Base-by-base conservation (phyloP, 2,797 vertebrate species). In the Hippoglossus hippoglossus region DNA sequence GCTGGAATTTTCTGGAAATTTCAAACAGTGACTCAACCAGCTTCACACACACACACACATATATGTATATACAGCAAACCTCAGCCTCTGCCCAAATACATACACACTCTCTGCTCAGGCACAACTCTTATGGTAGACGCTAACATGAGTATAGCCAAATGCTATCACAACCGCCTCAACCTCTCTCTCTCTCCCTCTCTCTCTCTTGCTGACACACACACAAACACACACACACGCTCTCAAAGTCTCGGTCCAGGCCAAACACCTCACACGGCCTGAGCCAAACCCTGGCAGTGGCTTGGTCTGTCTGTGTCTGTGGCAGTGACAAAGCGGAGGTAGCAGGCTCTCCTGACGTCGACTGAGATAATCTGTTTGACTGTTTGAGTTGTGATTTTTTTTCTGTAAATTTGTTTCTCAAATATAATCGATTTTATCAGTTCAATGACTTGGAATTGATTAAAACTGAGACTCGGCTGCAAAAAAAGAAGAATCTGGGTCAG, bases 1-100 rank as follows among this genome's bases (percentile, higher is more conserved):
- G 86, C 90, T 91, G 88, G 86, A 91, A 86, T 89, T 91, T 92
- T 90, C 78, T 84, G 86, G 85, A 85, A 84, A 88, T 88, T 91
- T 90, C 77, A 90, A 91, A 92, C 86, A 85, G 77, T 82, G 85
- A 87, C 76, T 90, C 73, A 78, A 77, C 71, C 80, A 66, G 65
- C 75, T 28, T 62, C 53, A 75, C 55, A 67, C 41, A 49, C 4
- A 16, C 2, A 18, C 3, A 53, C 9, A 59, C 3, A 65, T 2
- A 87, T 46, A 46, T 46, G 44, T 46, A 78, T 62, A 77, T 52
- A 67, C 46, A 52, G 18, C 44, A 46, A 46, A 46, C 44, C 44
- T 18, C 44, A 18, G 44, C 18, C 3, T 19, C 19, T 79, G 67
- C 65, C 80, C 72, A 82, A 75, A 87, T 19, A 81, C 79, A 87